phyloP scores from a whole-genome alignment of 1,140 invertebrate genomes.

The Drosophila arawakana region DNA sequence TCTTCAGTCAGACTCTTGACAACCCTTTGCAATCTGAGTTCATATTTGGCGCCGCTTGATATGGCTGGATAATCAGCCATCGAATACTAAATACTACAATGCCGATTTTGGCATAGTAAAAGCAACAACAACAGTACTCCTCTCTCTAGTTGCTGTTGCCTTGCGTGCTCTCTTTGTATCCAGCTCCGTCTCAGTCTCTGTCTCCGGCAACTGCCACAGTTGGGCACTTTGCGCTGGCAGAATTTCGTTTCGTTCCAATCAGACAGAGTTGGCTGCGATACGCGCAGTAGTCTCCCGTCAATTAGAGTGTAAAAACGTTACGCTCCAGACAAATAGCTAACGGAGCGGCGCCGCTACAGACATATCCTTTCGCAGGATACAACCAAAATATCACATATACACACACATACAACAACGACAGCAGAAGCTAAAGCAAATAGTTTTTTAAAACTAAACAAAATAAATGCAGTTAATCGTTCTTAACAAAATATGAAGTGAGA shows the following conservation, averaged over 20 bases:
- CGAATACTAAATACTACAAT: constrained; percentile 50
- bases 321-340: constrained; percentile 62
- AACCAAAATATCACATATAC: constrained; percentile 74
- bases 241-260: constrained; percentile 41
- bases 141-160: constrained; percentile 5
- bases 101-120: constrained; percentile 24
- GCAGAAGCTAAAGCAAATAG: constrained; percentile 5
- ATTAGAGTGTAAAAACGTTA: constrained; percentile 79
- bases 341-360: constrained; percentile 58
- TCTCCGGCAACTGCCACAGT: constrained; percentile 40
- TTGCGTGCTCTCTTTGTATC: constrained; percentile 7
- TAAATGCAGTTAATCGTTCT: constrained; percentile 41
- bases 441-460: constrained; percentile 47
- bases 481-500: constrained; percentile 13
- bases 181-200: constrained; percentile 2
- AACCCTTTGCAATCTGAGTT: constrained; percentile 46
- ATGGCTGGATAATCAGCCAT: constrained; percentile 62
- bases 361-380: constrained; percentile 75
- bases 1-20: not conserved
- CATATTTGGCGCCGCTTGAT: constrained; percentile 67
- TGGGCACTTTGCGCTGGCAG: constrained; percentile 36
- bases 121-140: constrained; percentile 15
- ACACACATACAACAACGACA: constrained; percentile 44
- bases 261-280: constrained; percentile 36
- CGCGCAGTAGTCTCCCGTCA: constrained; percentile 78